A percentile compares a stretch with the other conserved stretches of the same genome.
Evolutionary conservation across 2,888 invertebrate genomes (phyloP).

Genomic region (Lasioglossum zephyrum): DNA sequence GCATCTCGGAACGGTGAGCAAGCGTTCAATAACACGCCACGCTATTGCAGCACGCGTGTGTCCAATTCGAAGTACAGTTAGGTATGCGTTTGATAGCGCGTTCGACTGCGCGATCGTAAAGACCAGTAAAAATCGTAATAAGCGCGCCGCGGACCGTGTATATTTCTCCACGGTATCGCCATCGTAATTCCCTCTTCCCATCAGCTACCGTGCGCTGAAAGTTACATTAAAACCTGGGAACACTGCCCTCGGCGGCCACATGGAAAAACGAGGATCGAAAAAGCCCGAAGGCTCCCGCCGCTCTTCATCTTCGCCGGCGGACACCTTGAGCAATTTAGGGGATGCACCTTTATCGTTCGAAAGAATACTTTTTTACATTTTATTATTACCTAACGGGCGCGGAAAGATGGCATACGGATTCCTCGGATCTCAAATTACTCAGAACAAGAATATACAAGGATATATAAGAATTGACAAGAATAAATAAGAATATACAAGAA

Average conservation of each 20-base stretch:
- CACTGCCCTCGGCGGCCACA: not conserved
- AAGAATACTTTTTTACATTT: no score
- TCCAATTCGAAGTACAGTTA: slow-evolving; percentile 66
- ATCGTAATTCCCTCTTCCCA: slow-evolving; percentile 44
- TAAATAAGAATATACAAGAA: no score
- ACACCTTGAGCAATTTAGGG: not conserved
- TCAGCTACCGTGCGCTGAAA: slow-evolving; percentile 40
- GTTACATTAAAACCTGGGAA: slow-evolving; percentile 36
- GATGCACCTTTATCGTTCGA: no score
- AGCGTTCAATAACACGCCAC: slow-evolving; percentile 32
- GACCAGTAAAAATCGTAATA: slow-evolving; percentile 61
- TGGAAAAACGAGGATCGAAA: slow-evolving; percentile 15
- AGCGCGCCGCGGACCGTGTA: slow-evolving; percentile 44
- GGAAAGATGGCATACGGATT: no score
- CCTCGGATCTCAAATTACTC: no score
- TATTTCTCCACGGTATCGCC: slow-evolving; percentile 40
- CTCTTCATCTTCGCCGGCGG: not conserved
- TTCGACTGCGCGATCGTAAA: slow-evolving; percentile 62
- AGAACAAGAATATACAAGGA: no score
- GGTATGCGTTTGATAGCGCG: slow-evolving; percentile 64
- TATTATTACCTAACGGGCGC: no score
- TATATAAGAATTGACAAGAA: no score
- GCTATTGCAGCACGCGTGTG: slow-evolving; percentile 43
- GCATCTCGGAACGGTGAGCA: not conserved
- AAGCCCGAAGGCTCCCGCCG: slow-evolving; percentile 27